Evolutionary conservation across 2,113 vertebrate genomes (phyloP).

Genomic region (Probosciger aterrimus): DNA sequence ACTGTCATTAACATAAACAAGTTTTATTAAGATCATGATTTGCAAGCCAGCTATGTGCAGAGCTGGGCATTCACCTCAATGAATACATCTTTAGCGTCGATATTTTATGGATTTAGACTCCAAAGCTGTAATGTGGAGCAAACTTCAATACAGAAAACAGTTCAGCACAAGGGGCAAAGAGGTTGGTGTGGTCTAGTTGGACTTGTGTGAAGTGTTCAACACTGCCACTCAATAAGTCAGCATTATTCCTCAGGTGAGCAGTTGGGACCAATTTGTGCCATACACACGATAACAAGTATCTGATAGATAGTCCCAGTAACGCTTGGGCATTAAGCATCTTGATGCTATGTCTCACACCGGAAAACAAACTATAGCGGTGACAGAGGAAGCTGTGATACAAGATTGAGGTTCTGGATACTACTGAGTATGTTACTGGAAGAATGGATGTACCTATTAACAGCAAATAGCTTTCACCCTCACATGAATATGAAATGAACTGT

Average conservation of each 20-base stretch:
- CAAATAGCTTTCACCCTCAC: neutral
- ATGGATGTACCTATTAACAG: neutral
- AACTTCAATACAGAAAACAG: neutral
- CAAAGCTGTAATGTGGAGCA: neutral
- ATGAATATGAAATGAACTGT: neutral
- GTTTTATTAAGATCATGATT: neutral
- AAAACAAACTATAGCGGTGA: fast-evolving
- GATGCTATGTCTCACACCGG: neutral
- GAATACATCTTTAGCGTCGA: neutral
- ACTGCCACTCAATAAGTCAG: neutral
- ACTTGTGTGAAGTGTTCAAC: neutral
- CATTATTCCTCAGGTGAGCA: neutral
- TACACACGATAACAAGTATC: too few relatives aligned
- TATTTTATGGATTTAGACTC: neutral
- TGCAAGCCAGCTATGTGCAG: neutral
- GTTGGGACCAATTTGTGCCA: neutral
- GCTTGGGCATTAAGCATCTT: neutral
- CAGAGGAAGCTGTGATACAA: neutral
- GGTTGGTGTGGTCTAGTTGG: neutral
- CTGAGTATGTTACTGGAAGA: neutral
- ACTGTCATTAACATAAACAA: neutral
- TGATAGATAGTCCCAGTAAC: neutral
- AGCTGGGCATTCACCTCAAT: neutral
- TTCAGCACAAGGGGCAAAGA: neutral
- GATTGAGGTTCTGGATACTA: neutral